Evolutionary conservation across 2,797 vertebrate genomes (phyloP), one percentile per base, ranked within the genome.

Genomic region (Pelodytes ibericus): DNA sequence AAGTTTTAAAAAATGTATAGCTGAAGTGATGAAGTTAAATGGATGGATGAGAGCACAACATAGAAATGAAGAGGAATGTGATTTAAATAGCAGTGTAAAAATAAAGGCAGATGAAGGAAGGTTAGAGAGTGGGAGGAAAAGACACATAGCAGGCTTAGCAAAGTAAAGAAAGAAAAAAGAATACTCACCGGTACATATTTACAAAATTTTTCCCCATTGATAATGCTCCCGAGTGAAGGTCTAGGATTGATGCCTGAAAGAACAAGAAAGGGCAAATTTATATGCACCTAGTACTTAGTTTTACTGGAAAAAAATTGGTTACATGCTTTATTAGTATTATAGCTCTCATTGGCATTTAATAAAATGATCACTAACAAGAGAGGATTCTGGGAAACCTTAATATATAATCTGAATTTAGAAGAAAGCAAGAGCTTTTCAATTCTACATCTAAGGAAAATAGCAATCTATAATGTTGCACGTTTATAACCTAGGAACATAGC

Each of bases 121-220:
- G 8, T 15, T 44, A 44, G 10, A 16, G 7, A 44, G 41, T 44
- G 7, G 41, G 41, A 44, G 41, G 13, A 44, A 44, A 36, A 36
- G 11, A 36, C 33, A 6, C 33, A 36, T n/a, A n/a, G n/a, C n/a
- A n/a, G n/a, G n/a, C n/a, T n/a, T n/a, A n/a, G n/a, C n/a, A n/a
- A n/a, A n/a, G n/a, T n/a, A n/a, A n/a, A n/a, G n/a, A n/a, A 36
- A 36, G 5, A 36, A 36, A 11, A 36, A 6, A 36, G 33, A 36
- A 36, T 11, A 44, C 88, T 88, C 86, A 99, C 97, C 94, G 96
- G 92, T 98, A 98, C 72, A 99, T 90, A 83, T 98, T 98, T 51
- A 99, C 95, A 86, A 99, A 99, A 85, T 98, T 95, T 79, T 94
- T 96, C 9, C 97, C 96, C 82, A 97, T 91, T 0, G 97, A 99